phyloP scores from a whole-genome alignment of 37 sponge, comb jelly and placozoan species.

The Mnemiopsis leidyi region DNA sequence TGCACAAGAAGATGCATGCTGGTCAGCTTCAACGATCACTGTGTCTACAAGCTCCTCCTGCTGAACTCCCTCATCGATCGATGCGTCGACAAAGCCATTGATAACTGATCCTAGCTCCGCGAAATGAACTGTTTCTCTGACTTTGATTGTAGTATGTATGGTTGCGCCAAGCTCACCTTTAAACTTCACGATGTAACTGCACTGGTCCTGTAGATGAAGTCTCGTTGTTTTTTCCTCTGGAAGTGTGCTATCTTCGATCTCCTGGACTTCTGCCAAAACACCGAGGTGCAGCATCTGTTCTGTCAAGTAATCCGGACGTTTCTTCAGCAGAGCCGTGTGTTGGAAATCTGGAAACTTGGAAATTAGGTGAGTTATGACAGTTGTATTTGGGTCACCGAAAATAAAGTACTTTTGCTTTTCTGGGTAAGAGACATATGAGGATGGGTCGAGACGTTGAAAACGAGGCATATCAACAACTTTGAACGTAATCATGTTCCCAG shows the following conservation, averaged over 20 bases:
- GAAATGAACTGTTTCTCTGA: not conserved
- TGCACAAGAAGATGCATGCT: no score
- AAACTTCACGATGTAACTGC: not conserved
- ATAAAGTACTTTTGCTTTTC: not conserved
- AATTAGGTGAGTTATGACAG: constrained; percentile 2
- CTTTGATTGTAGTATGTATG: not conserved
- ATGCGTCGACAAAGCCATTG: no score
- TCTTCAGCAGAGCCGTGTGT: not conserved
- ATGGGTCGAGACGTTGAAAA: constrained; percentile 15
- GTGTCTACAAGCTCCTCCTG: no score
- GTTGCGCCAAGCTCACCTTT: not conserved
- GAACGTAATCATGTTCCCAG: not conserved
- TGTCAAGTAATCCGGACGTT: not conserved
- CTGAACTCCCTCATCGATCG: no score
- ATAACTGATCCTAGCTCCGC: no score
- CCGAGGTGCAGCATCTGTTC: constrained; percentile 1
- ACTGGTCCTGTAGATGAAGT: not conserved
- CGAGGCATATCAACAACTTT: not conserved
- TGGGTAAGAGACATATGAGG: not conserved
- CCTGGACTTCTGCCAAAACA: not conserved
- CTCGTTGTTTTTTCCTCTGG: not conserved
- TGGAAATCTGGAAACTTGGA: constrained; percentile 22
- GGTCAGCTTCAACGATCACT: no score
- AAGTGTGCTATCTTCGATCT: not conserved
- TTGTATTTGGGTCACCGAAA: not conserved